Percentiles rank a stretch among this genome's conserved stretches.
Conservation (phyloP, 2,113 vertebrate genomes). For the Burhinus bistriatus region DNA sequence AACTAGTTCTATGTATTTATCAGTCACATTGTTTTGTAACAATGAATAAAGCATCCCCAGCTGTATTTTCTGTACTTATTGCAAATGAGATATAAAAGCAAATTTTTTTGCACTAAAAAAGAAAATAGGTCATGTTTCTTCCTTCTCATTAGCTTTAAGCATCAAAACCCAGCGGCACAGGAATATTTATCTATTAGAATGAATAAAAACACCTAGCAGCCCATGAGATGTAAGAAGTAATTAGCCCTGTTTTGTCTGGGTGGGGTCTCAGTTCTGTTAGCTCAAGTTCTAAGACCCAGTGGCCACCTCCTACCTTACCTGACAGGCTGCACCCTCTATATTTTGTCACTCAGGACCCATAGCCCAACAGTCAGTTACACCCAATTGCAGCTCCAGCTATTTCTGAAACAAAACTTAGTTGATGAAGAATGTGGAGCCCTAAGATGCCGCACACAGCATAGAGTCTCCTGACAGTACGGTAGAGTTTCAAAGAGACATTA, state of each 20-base stretch:
- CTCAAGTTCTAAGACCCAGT: neutral
- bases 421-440: fast-evolving
- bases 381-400: fast-evolving
- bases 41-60: neutral
- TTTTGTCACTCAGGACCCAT: neutral
- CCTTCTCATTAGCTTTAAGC: neutral
- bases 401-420: neutral
- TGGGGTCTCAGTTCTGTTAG: neutral
- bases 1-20: neutral
- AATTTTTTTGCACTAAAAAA: neutral
- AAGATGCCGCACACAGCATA: neutral
- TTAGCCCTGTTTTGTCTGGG: neutral
- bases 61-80: neutral
- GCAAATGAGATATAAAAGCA: neutral
- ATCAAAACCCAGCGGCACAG: neutral
- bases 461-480: neutral
- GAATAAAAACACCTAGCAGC: neutral
- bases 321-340: fast-evolving
- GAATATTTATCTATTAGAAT: neutral
- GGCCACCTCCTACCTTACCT: neutral
- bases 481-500: neutral
- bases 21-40: neutral
- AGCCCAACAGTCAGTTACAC: neutral
- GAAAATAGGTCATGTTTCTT: neutral
- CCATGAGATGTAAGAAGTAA: neutral